Evolutionary conservation across 2,888 invertebrate species (phyloP).

Genomic region (Andrena haemorrhoa): DNA sequence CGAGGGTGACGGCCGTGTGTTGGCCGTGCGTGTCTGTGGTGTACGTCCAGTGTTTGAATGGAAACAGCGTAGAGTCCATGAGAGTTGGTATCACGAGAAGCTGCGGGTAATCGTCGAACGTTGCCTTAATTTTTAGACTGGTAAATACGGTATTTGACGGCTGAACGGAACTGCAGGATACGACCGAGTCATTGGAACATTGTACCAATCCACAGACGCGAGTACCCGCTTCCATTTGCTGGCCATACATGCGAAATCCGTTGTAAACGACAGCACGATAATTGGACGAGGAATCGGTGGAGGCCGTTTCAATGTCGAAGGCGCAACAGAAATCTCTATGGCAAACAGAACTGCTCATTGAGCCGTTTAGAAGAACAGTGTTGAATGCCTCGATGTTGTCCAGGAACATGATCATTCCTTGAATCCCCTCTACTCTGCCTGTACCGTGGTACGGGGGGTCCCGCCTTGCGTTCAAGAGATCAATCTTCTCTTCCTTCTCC

Average conservation of each 20-base stretch:
- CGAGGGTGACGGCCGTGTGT: constrained; percentile 58
- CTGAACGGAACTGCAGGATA: constrained; percentile 73
- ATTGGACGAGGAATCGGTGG: constrained; percentile 55
- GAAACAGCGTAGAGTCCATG: constrained; percentile 59
- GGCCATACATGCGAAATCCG: constrained; percentile 72
- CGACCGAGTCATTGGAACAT: constrained; percentile 75
- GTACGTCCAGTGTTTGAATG: constrained; percentile 58
- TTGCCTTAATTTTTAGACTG: constrained; percentile 68
- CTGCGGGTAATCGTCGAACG: constrained; percentile 61
- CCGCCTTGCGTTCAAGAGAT: background rate
- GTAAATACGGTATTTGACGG: constrained; percentile 64
- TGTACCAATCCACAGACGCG: constrained; percentile 80
- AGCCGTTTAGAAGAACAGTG: constrained; percentile 16
- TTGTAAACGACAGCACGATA: constrained; percentile 81
- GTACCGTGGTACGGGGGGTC: background rate
- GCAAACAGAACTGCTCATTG: constrained; percentile 49
- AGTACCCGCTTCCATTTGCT: constrained; percentile 61
- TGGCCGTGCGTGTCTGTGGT: constrained; percentile 41
- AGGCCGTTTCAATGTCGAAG: constrained; percentile 64
- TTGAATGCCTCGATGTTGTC: constrained; percentile 33
- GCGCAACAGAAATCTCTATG: constrained; percentile 75
- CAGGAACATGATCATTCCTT: constrained; percentile 12
- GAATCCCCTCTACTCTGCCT: accelerated
- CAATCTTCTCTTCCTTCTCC: background rate
- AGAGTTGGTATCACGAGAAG: constrained; percentile 69